phyloP scores from a whole-genome alignment of 2,113 vertebrate species.

The Dromaius novaehollandiae region DNA sequence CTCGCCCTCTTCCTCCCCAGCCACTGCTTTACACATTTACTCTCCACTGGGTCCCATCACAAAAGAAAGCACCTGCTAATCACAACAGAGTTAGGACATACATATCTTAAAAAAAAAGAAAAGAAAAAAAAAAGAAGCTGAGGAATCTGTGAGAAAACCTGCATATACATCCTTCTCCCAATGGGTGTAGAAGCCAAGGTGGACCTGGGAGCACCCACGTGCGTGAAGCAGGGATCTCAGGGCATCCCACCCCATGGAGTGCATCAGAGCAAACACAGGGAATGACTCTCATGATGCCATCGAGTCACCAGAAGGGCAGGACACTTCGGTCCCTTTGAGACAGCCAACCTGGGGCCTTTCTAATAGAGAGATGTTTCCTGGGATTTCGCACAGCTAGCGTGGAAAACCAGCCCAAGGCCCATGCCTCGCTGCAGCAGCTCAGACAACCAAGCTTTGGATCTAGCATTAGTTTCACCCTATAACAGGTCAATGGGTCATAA shows the following conservation, averaged over 20 bases:
- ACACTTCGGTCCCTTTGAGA: background rate
- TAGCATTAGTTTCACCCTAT: background rate
- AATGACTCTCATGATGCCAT: background rate
- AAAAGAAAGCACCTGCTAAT: background rate
- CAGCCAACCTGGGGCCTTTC: too few species aligned
- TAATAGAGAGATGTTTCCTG: background rate
- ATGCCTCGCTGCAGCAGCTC: background rate
- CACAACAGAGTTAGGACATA: too few species aligned
- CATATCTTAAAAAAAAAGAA: too few species aligned
- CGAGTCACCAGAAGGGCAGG: background rate
- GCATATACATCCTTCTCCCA: background rate
- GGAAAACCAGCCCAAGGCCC: background rate
- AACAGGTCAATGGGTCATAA: background rate
- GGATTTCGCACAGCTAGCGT: rapidly evolving
- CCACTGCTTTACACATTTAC: rapidly evolving
- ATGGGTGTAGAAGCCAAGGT: background rate
- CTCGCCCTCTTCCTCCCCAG: rapidly evolving
- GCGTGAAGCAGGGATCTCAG: background rate
- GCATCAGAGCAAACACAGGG: background rate
- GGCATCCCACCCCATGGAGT: rapidly evolving
- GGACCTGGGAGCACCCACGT: background rate
- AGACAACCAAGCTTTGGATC: background rate
- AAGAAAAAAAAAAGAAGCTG: too few species aligned
- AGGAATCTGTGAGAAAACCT: background rate
- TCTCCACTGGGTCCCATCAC: background rate